phyloP scores from a whole-genome alignment of 2,888 invertebrate species.

The Protonemura montana region DNA sequence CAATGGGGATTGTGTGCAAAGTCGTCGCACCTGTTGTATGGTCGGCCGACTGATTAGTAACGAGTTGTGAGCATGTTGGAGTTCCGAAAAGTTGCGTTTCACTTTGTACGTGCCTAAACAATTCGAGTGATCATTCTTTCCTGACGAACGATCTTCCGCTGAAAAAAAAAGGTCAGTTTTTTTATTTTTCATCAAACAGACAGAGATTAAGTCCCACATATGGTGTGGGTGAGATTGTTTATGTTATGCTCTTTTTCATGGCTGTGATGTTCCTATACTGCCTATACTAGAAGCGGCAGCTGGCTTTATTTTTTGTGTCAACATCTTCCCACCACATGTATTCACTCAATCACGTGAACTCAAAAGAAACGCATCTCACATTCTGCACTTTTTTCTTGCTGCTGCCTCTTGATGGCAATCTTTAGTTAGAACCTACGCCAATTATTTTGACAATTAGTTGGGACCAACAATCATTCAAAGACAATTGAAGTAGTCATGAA shows the following conservation, averaged over 20 bases:
- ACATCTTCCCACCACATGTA: constrained; percentile 27
- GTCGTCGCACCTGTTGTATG: not conserved
- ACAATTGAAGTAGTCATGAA: no score
- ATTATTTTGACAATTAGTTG: no score
- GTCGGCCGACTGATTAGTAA: not conserved
- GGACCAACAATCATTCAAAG: no score
- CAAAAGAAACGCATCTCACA: not conserved
- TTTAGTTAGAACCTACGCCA: no score
- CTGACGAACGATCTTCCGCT: constrained; percentile 49
- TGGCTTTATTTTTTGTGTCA: not conserved
- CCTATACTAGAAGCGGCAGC: not conserved
- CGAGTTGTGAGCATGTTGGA: constrained; percentile 10
- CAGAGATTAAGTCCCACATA: not conserved
- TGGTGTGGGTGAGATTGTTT: not conserved
- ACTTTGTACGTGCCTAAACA: constrained; percentile 46
- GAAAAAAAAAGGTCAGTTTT: constrained; percentile 23
- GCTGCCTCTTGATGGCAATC: not conserved
- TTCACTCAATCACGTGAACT: constrained; percentile 8
- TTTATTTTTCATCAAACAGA: not conserved
- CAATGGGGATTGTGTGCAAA: not conserved
- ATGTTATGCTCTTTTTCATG: not conserved
- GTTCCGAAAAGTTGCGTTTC: not conserved
- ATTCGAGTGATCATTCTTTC: constrained; percentile 47
- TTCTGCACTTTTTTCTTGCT: not conserved
- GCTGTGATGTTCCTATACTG: no score